phyloP scores from a whole-genome alignment of 2,113 vertebrate genomes.

The Mirounga angustirostris region DNA sequence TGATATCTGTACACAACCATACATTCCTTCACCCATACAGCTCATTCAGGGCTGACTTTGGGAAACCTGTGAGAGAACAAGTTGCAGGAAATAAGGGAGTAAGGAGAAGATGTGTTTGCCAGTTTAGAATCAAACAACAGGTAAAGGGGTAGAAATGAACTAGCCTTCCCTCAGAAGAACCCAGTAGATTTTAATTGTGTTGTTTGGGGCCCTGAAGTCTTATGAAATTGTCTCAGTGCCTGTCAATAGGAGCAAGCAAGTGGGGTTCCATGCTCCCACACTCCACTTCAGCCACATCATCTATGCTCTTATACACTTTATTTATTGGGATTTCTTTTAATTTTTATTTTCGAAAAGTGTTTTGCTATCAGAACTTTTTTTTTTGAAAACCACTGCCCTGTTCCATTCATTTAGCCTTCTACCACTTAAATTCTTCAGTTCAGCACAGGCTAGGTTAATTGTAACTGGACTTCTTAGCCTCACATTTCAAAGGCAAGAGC shows the following conservation, averaged over 20 bases:
- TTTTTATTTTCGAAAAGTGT: background rate
- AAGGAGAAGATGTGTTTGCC: background rate
- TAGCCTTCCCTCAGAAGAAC: background rate
- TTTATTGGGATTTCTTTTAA: slow-evolving; percentile 4
- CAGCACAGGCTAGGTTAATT: background rate
- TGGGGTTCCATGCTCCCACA: background rate
- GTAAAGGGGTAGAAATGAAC: background rate
- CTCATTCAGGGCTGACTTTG: background rate
- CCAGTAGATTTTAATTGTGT: background rate
- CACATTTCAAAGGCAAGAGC: background rate
- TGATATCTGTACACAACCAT: background rate
- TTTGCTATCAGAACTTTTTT: background rate
- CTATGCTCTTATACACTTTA: background rate
- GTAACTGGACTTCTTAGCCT: background rate
- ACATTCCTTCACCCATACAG: background rate
- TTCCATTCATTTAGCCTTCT: background rate
- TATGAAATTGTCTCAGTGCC: background rate
- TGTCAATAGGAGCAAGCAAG: background rate
- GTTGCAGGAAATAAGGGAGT: background rate
- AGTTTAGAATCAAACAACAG: background rate
- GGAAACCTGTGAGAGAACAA: background rate
- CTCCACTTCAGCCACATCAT: background rate
- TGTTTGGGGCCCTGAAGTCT: background rate
- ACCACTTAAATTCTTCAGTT: background rate
- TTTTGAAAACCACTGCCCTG: background rate